Conservation (phyloP, 2,888 invertebrate genomes). For the Andrena fulva region DNA sequence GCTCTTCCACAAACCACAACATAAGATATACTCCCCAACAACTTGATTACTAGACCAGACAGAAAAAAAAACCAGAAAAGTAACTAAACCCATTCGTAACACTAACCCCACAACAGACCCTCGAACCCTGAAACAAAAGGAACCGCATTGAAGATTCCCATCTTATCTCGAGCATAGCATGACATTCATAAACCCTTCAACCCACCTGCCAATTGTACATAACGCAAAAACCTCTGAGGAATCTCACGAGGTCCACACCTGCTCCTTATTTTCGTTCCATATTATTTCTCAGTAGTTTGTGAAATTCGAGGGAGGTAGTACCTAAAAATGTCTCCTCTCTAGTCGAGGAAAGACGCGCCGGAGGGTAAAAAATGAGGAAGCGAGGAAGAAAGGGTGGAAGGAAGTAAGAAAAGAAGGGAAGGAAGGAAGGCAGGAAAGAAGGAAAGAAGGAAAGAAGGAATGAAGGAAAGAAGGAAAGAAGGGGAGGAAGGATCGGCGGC, state of each 20-base stretch:
- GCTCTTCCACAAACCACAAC: no score
- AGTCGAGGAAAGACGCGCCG: neutral
- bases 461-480: neutral
- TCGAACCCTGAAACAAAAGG: neutral
- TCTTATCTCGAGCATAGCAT: neutral
- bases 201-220: conserved; percentile 55
- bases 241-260: conserved; percentile 24
- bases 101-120: neutral
- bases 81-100: no score
- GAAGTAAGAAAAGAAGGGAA: neutral
- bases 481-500: conserved; percentile 43
- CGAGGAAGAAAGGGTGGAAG: neutral
- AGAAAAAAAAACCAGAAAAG: no score
- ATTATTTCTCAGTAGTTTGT: conserved; percentile 38
- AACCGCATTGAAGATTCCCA: neutral
- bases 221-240: conserved; percentile 20
- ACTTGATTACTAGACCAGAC: no score
- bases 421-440: neutral
- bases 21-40: no score
- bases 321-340: no score
- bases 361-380: neutral
- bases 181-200: conserved; percentile 1
- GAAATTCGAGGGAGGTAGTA: conserved; percentile 12
- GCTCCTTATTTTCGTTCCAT: conserved; percentile 22
- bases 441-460: neutral